Evolutionary conservation across 2,113 vertebrate genomes (phyloP), one percentile per base, ranked within the genome.

Genomic region (Poeciliopsis occidentalis): DNA sequence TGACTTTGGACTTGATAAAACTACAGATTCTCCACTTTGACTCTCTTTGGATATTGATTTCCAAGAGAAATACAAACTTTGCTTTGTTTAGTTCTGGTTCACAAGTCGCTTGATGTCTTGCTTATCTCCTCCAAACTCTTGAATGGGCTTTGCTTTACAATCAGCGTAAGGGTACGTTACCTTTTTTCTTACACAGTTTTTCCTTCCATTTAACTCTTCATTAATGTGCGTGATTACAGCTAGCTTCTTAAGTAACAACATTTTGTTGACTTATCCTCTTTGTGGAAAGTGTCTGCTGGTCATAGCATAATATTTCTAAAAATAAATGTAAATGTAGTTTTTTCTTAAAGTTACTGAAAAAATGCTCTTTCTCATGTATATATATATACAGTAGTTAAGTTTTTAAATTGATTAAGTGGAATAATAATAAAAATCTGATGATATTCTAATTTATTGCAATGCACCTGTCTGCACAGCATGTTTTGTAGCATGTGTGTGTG

Each of bases 401-500:
- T 47, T 47, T 47, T 19, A 6, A 47, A 47, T 47, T 47, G 44
- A 47, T 19, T 47, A 7, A 19, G 15, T 47, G 17, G 44, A 41
- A 13, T 1, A 41, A 15, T 41, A 41, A 47, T 47, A 4, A 47
- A 47, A 47, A 47, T 17, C 5, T 47, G 44, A 47, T 47, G 44
- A 17, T 47, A 47, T 47, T 47, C 17, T 47, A 47, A 47, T 47
- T 19, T 47, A 47, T 19, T 47, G 4, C 4, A 17, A 47, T 1
- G 44, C 44, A 47, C 5, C 44, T 47, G 44, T 17, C 44, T 47
- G 44, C 44, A 41, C 39, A 41, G 39, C 39, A 47, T 47, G 44
- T 47, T 47, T 47, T 47, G 17, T 31, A 22, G n/a, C 44, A 1
- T 5, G n/a, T 79, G 15, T 91, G 60, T 85, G 41, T 91, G 29